Evolutionary conservation across 2,113 vertebrate genomes (phyloP).

Genomic region (human (Homo sapiens)): DNA sequence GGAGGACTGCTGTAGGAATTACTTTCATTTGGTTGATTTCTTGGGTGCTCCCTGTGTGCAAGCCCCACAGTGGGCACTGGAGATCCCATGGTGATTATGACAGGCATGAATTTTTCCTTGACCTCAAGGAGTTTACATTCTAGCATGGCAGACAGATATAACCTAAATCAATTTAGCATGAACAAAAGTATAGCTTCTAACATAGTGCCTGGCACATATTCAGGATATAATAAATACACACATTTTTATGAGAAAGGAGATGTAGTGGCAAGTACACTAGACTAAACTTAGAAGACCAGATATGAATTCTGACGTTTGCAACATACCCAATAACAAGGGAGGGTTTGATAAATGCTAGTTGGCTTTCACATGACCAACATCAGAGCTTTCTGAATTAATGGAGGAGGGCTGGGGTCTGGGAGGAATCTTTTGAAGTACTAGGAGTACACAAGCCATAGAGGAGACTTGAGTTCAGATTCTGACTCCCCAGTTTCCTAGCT

Average conservation of each 20-base stretch:
- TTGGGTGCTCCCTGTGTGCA: not conserved
- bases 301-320: not conserved
- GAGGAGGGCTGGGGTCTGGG: too few relatives aligned
- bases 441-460: not conserved
- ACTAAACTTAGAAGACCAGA: not conserved
- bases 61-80: not conserved
- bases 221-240: not conserved
- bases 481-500: not conserved
- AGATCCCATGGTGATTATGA: not conserved
- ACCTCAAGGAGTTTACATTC: not conserved
- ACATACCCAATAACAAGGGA: not conserved
- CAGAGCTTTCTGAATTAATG: not conserved
- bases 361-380: not conserved
- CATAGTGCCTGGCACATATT: not conserved
- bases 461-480: not conserved
- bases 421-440: not conserved
- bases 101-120: not conserved
- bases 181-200: not conserved
- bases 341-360: not conserved
- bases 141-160: not conserved
- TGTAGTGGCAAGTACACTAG: not conserved
- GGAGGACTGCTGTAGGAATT: not conserved
- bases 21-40: not conserved
- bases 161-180: too few relatives aligned
- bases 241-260: not conserved